phyloP scores from a whole-genome alignment of 2,113 vertebrate species.

The Salvelinus namaycush region DNA sequence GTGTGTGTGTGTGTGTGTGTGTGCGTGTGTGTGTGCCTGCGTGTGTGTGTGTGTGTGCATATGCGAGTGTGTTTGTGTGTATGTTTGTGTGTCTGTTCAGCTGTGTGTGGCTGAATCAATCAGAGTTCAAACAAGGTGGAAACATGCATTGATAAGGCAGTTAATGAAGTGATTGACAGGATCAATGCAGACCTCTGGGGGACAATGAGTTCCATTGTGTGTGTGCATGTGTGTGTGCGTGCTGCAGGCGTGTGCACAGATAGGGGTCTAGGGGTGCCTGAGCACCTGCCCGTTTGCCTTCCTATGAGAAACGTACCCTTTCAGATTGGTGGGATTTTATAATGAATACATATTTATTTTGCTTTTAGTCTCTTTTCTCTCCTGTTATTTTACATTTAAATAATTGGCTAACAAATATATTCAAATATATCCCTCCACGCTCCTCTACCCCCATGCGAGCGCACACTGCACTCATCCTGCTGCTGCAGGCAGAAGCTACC shows the following conservation, averaged over 20 bases:
- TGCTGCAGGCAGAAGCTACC: too few species aligned
- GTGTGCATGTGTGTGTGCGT: constrained; percentile 15
- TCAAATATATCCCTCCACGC: too few species aligned
- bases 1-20: constrained; percentile 9
- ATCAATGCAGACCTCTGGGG: constrained; percentile 52
- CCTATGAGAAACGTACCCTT: too few species aligned
- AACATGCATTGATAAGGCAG: constrained; percentile 56
- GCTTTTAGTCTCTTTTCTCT: too few species aligned
- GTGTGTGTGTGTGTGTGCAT: background rate
- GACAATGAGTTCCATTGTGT: constrained; percentile 44
- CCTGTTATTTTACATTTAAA: too few species aligned
- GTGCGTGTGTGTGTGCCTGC: background rate
- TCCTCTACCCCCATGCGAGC: too few species aligned
- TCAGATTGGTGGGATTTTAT: too few species aligned
- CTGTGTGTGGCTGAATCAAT: background rate
- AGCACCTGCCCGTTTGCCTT: too few species aligned
- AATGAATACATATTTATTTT: too few species aligned
- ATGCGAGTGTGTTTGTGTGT: constrained; percentile 12
- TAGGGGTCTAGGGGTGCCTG: too few species aligned
- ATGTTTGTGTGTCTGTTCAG: background rate
- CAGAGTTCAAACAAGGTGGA: constrained; percentile 22
- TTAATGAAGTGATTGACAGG: constrained; percentile 68
- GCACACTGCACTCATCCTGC: too few species aligned
- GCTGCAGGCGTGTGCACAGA: background rate
- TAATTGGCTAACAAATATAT: too few species aligned